Percentiles rank a stretch among this genome's conserved stretches.
phyloP scores from a whole-genome alignment of 2,888 invertebrate genomes.

The Glaucopsyche alexis region DNA sequence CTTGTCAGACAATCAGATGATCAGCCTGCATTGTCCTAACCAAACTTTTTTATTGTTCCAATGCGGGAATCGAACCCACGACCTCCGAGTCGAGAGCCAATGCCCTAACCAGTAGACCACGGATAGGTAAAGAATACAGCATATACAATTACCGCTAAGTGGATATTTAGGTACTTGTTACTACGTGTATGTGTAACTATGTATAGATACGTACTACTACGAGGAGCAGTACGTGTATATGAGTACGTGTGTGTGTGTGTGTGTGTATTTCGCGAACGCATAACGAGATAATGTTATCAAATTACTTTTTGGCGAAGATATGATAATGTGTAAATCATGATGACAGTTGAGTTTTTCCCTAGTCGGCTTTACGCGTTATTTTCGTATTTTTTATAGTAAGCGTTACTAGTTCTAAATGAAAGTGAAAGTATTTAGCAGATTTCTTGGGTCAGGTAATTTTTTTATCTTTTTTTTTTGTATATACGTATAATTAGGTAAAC shows the following conservation, averaged over 20 bases:
- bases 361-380: slow-evolving; percentile 1
- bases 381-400: neutral
- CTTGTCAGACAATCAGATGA: too few relatives aligned
- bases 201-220: too few relatives aligned
- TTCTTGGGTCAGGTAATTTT: slow-evolving; percentile 17
- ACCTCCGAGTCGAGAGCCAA: too few relatives aligned
- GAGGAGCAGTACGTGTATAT: too few relatives aligned
- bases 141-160: neutral
- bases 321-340: slow-evolving; percentile 15
- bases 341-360: slow-evolving; percentile 3
- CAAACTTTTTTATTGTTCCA: too few relatives aligned
- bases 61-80: too few relatives aligned
- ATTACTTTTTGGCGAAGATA: slow-evolving; percentile 2
- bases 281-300: slow-evolving; percentile 11
- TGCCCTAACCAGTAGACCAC: too few relatives aligned
- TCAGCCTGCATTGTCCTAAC: too few relatives aligned
- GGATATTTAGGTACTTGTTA: neutral
- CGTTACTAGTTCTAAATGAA: neutral
- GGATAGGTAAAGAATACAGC: too few relatives aligned
- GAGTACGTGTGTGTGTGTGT: neutral
- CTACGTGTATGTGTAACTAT: neutral
- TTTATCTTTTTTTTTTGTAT: neutral
- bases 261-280: neutral
- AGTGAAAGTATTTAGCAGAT: neutral
- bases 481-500: neutral